Evolutionary conservation across 2,888 invertebrate genomes (phyloP), one percentile per base, ranked within the genome.

Genomic region (Callyntrura sp.): DNA sequence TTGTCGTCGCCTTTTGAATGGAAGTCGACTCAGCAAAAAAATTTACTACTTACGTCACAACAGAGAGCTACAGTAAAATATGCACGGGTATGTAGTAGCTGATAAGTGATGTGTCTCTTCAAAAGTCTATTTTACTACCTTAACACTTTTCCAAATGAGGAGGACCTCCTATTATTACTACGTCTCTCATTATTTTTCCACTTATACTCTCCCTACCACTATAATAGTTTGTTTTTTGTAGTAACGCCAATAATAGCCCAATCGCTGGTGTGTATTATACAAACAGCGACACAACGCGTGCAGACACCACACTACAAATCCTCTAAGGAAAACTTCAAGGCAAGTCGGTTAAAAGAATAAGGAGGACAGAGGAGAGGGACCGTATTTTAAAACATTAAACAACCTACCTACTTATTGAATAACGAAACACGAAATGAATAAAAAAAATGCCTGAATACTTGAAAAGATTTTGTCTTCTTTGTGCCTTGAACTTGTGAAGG

Each of bases 1-100:
- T 23, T 45, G 78, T 78, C 51, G 78, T 60, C 23, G 45, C 57
- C 20, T 48, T 73, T 82, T 87, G 85, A 89, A 88, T 86, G 84
- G 57, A 86, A 85, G 82, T 85, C 88, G 91, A 89, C 81, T 89
- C 85, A 89, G 91, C 86, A 89, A 68, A 90, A 35, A 83, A 57
- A 76, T 70, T 57, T 85, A 70, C 73, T 51, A 28, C 79, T 83
- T 88, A 85, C 85, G 70, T 81, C 85, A 76, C 48, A 48, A 25
- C n/a, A 76, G 76, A 76, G 25, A n/a, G n/a, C n/a, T n/a, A n/a
- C n/a, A n/a, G 3, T 35, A 35, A 35, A 35, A 6, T 35, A 35
- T 35, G 35, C 35, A 35, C n/a, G n/a, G n/a, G n/a, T n/a, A n/a
- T 35, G 51, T 51, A 9, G 23, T 62, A 35, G 35, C 23, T 8